A percentile compares a stretch with the other conserved stretches of the same genome.
Conservation (phyloP, 2,888 invertebrate species). For the Idaea aversata region DNA sequence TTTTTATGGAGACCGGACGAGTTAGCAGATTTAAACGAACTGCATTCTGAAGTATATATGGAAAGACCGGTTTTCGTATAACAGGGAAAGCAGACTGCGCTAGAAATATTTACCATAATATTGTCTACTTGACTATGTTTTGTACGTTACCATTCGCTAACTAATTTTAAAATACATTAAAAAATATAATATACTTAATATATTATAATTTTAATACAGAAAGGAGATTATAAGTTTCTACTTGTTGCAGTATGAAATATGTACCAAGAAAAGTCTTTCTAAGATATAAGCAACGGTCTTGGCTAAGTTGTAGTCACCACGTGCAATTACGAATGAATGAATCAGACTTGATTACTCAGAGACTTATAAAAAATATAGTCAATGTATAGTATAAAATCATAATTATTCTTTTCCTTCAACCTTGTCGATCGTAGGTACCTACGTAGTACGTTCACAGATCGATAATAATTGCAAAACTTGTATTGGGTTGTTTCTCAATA, state of each 20-base stretch:
- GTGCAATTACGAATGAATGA: constrained; percentile 39
- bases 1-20: neutral
- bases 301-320: constrained; percentile 25
- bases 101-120: neutral
- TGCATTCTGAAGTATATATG: neutral
- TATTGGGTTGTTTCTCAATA: constrained; percentile 46
- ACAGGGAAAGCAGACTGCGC: neutral
- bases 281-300: neutral
- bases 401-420: neutral
- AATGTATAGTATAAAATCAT: neutral
- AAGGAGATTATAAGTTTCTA: neutral
- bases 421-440: neutral
- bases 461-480: constrained; percentile 55
- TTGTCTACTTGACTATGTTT: neutral
- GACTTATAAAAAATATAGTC: constrained; percentile 20
- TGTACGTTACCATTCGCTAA: neutral
- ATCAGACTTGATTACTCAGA: constrained; percentile 37
- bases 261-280: neutral
- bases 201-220: too few species aligned
- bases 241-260: neutral
- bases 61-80: constrained; percentile 3
- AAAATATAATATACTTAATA: too few species aligned
- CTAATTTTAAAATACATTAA: too few species aligned
- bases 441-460: constrained; percentile 29
- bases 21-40: constrained; percentile 8